These are phyloP conservation scores for Apodemia duryi DNA, from an alignment of 2,888 invertebrate species.

Conservation along the genomic window DNA sequence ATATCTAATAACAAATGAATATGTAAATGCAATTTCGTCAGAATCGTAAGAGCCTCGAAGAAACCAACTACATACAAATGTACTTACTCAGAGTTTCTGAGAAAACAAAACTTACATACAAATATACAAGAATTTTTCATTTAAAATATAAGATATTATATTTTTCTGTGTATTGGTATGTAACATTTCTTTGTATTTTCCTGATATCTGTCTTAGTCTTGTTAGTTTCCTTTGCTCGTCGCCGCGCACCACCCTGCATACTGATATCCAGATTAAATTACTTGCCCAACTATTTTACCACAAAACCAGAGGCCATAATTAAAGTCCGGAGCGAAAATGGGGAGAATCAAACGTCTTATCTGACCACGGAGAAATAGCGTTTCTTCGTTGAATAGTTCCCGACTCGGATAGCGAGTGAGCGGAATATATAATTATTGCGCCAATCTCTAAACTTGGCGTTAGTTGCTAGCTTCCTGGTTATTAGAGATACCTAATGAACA, in stretches of 20 bases:
- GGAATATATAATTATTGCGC: conserved; percentile 77
- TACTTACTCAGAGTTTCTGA: too few relatives aligned
- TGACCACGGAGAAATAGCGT: conserved; percentile 75
- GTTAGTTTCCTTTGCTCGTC: conserved; percentile 45
- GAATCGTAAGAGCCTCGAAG: too few relatives aligned
- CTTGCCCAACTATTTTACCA: conserved; percentile 77
- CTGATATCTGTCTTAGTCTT: conserved; percentile 7
- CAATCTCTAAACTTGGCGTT: conserved; percentile 69
- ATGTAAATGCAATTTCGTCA: too few relatives aligned
- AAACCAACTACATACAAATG: too few relatives aligned
- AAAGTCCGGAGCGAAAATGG: conserved; percentile 73
- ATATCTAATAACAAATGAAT: too few relatives aligned
- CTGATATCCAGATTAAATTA: conserved; percentile 77
- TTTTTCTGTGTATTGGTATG: neutral
- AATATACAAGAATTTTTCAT: too few relatives aligned
- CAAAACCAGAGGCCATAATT: conserved; percentile 77
- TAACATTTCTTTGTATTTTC: neutral
- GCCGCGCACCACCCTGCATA: conserved; percentile 54
- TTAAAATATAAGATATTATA: too few relatives aligned
- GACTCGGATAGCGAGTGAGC: conserved; percentile 70
- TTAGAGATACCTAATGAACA: conserved; percentile 64
- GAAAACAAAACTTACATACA: too few relatives aligned
- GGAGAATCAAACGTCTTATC: conserved; percentile 78
- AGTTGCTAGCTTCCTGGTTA: conserved; percentile 41
- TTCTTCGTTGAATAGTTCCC: conserved; percentile 74